Percentiles rank a stretch among this genome's conserved stretches.
These are phyloP conservation scores for Oceanodroma leucorhoa DNA, from an alignment of 2,797 vertebrate genomes.

Conservation along the genomic window DNA sequence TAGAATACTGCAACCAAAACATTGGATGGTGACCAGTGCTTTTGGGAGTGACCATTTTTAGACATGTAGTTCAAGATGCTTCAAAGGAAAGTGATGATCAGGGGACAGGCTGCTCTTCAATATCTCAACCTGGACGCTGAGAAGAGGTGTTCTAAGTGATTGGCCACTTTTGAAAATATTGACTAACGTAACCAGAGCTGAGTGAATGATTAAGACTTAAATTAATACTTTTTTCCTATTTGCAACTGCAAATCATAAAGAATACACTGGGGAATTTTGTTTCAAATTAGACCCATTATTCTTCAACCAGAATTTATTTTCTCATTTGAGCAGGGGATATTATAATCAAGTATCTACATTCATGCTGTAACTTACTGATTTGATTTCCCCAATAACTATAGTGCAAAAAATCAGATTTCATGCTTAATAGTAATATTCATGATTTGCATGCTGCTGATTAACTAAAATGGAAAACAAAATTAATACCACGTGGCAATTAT, in stretches of 20 bases:
- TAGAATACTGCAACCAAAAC: neutral
- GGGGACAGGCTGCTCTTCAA: neutral
- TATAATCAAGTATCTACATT: neutral
- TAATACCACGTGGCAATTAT: neutral
- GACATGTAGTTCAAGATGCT: neutral
- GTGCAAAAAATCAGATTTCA: neutral
- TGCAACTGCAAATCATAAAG: neutral
- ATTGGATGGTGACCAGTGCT: neutral
- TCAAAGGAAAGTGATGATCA: neutral
- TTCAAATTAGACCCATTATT: neutral
- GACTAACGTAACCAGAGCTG: neutral
- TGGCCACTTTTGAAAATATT: neutral
- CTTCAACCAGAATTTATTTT: neutral
- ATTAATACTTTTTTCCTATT: neutral
- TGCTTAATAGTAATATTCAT: neutral
- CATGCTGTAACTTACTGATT: neutral
- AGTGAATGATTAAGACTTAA: neutral
- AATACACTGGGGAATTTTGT: neutral
- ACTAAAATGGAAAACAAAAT: neutral
- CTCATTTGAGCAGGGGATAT: neutral
- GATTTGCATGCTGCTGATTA: neutral
- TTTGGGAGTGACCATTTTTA: neutral
- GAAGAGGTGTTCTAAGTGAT: neutral
- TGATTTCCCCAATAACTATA: neutral
- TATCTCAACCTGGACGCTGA: neutral